phyloP scores from a whole-genome alignment of 2,113 vertebrate species.

The Scomber colias region DNA sequence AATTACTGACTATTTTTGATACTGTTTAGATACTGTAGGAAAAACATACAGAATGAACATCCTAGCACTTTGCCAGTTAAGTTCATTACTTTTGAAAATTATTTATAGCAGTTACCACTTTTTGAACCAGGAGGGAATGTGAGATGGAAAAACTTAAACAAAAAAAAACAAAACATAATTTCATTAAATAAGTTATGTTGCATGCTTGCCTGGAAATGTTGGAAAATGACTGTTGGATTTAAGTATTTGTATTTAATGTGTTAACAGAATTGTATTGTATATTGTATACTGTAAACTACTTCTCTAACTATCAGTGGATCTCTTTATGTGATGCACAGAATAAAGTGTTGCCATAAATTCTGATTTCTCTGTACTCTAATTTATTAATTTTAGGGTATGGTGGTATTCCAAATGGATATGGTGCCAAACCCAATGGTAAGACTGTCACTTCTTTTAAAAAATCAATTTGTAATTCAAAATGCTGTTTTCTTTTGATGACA shows the following conservation, averaged over 20 bases:
- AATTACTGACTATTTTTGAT: conserved; percentile 18
- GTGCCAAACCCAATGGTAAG: conserved; percentile 59
- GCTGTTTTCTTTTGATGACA: not conserved
- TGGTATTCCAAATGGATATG: conserved; percentile 59
- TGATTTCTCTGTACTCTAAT: not conserved
- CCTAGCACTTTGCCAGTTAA: not conserved
- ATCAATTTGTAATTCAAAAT: not conserved
- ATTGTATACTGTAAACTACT: too few relatives aligned
- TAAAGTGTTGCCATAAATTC: too few relatives aligned
- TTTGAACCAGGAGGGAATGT: not conserved
- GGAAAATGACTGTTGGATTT: too few relatives aligned
- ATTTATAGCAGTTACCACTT: not conserved
- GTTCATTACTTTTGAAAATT: not conserved
- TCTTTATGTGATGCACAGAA: too few relatives aligned
- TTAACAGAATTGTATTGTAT: too few relatives aligned
- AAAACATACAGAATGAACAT: too few relatives aligned
- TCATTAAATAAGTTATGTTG: too few relatives aligned
- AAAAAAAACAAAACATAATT: too few relatives aligned
- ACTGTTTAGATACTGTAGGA: conserved; percentile 26
- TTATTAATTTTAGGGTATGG: conserved; percentile 51
- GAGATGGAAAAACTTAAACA: too few relatives aligned
- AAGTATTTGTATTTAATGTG: too few relatives aligned
- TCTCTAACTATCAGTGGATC: too few relatives aligned
- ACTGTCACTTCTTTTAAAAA: not conserved
- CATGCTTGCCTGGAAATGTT: too few relatives aligned